A percentile compares a stretch with the other conserved stretches of the same genome.
These are phyloP conservation scores for Leptinotarsa undecemlineata DNA, from an alignment of 1,140 invertebrate genomes.

Conservation along the genomic window DNA sequence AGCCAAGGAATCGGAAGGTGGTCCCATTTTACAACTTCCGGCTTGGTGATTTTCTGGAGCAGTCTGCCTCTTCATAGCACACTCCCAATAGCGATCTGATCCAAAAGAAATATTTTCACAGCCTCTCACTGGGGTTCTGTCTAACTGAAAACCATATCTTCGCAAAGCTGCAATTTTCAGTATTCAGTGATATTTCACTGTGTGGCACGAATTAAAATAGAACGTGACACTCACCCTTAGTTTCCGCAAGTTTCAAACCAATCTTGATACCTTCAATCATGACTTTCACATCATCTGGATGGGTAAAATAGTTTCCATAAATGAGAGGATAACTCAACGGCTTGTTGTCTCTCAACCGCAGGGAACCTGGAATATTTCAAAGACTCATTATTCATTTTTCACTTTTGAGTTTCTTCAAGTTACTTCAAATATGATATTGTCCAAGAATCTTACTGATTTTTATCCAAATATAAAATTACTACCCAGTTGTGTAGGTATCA, in stretches of 20 bases:
- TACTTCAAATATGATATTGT: not conserved
- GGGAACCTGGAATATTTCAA: conserved; percentile 47
- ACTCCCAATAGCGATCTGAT: conserved; percentile 81
- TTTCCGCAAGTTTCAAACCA: conserved; percentile 73
- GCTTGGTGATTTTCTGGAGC: conserved; percentile 85
- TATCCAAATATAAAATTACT: not conserved
- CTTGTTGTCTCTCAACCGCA: conserved; percentile 70
- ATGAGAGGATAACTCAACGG: conserved; percentile 75
- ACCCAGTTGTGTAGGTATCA: no score
- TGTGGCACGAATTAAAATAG: no score
- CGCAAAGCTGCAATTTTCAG: conserved; percentile 61
- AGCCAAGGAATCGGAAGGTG: conserved; percentile 64
- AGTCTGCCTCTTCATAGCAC: conserved; percentile 73
- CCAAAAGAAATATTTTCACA: conserved; percentile 76
- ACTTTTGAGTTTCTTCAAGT: no score
- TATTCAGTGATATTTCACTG: no score
- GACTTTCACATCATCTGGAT: conserved; percentile 70
- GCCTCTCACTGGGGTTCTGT: conserved; percentile 70
- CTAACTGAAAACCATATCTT: conserved; percentile 67
- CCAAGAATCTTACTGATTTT: not conserved
- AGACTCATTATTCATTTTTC: no score
- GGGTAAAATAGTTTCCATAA: conserved; percentile 77
- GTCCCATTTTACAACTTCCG: conserved; percentile 82
- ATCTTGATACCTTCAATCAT: conserved; percentile 81
- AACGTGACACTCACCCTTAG: conserved; percentile 54